Conservation (phyloP, 2,113 vertebrate genomes). For the Gambusia affinis region DNA sequence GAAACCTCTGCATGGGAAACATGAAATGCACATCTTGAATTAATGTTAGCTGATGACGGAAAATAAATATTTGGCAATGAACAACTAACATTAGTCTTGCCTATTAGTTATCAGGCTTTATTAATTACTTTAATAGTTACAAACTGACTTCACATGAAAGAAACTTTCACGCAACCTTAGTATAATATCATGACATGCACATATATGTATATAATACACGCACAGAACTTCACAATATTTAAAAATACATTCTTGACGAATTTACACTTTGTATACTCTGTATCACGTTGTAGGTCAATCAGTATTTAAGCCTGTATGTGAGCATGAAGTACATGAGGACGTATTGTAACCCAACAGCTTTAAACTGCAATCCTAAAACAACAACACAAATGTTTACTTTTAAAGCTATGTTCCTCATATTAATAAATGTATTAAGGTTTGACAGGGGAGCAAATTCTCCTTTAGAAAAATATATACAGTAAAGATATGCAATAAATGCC, state of each 20-base stretch:
- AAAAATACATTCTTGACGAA: neutral
- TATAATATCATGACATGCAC: slow-evolving; percentile 22
- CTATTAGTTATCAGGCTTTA: slow-evolving; percentile 37
- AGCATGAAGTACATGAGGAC: neutral
- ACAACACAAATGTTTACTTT: no score
- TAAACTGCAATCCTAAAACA: no score
- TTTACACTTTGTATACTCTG: neutral
- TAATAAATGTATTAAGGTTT: no score
- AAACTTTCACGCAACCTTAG: slow-evolving; percentile 16
- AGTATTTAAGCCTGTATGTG: neutral
- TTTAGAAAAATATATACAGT: no score
- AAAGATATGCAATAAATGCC: no score
- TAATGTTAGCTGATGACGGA: slow-evolving; percentile 54
- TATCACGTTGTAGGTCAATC: neutral
- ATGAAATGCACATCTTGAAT: slow-evolving; percentile 50
- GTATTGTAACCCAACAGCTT: neutral
- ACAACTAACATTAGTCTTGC: slow-evolving; percentile 49
- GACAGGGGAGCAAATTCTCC: no score
- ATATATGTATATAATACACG: neutral
- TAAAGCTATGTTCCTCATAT: no score
- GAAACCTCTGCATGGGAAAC: slow-evolving; percentile 50
- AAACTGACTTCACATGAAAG: slow-evolving; percentile 43
- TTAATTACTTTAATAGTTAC: slow-evolving; percentile 36
- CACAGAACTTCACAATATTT: neutral
- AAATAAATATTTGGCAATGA: slow-evolving; percentile 59